phyloP scores from a whole-genome alignment of 2,113 vertebrate genomes.

The Myiozetetes cayanensis region DNA sequence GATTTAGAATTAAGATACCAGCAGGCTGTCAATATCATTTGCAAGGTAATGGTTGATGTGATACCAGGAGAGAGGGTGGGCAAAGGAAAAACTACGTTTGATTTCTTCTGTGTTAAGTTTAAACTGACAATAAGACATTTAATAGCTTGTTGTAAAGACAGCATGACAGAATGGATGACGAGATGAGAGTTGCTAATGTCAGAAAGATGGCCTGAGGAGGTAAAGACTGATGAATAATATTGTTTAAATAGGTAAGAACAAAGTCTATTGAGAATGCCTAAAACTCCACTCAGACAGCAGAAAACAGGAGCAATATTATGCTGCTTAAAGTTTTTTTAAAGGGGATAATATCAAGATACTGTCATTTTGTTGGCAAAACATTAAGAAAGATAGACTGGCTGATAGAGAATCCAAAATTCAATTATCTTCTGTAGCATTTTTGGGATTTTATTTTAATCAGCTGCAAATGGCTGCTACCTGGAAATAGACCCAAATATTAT shows the following conservation, averaged over 20 bases:
- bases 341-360: neutral
- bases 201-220: neutral
- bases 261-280: neutral
- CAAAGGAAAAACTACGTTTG: neutral
- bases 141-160: neutral
- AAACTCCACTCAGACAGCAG: neutral
- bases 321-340: neutral
- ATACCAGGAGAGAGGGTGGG: neutral
- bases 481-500: neutral
- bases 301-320: neutral
- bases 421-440: neutral
- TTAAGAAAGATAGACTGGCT: neutral
- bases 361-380: neutral
- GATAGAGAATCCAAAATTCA: neutral
- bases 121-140: neutral
- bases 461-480: neutral
- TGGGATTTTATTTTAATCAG: neutral
- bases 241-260: neutral
- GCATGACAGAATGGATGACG: neutral
- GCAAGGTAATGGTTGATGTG: neutral
- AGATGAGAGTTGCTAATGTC: neutral
- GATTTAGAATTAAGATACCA: neutral
- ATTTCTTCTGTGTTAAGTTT: neutral
- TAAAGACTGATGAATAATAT: neutral
- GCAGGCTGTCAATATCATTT: neutral